Base-by-base conservation (phyloP, 1,140 invertebrate genomes). In the Eueides isabella region DNA sequence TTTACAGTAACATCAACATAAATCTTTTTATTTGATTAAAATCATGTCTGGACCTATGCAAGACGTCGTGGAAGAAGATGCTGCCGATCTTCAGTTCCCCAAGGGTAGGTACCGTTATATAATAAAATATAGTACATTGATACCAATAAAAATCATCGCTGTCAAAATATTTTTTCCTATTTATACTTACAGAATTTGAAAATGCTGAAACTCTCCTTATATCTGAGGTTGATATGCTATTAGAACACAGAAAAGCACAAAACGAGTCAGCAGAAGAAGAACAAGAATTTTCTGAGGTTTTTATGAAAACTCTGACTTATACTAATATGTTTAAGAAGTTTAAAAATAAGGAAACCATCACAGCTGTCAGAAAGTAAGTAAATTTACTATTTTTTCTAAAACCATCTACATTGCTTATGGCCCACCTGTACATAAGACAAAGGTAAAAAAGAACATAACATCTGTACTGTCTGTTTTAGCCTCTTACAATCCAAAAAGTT, bases 181-280 rank as follows among this genome's bases (percentile, higher is more conserved):
- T 48, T 67, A 55, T 80, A 82, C 62, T 95, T 95, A 29, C 92
- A 99, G 98, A 99, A 93, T 99, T 99, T 94, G 98, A 99, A 94
- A 99, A 98, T 94, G 98, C 98, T 12, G 99, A 99, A 94, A 99
- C 99, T 0, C 91, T 99, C 35, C 93, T 99, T 70, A 99, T 99
- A 89, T 99, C 98, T 12, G 99, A 99, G 95, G 99, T 99, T 0
- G 97, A 98, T 84, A 98, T 99, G 97, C 94, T 99, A 72, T 92
- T 99, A 75, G 98, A 99, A 85, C 98, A 99, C 93, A 96, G 99
- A 65, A 99, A 99, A 93, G 96, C 97, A 38, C 98, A 99, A 90
- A 99, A 99, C 93, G 98, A 99, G 94, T 98, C 96, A 67, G 98
- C 98, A 1, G 99, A 99, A 89, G 99, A 99, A 80, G 99, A 99